Base-by-base conservation (phyloP, 2,888 invertebrate genomes). In the Sesia apiformis region DNA sequence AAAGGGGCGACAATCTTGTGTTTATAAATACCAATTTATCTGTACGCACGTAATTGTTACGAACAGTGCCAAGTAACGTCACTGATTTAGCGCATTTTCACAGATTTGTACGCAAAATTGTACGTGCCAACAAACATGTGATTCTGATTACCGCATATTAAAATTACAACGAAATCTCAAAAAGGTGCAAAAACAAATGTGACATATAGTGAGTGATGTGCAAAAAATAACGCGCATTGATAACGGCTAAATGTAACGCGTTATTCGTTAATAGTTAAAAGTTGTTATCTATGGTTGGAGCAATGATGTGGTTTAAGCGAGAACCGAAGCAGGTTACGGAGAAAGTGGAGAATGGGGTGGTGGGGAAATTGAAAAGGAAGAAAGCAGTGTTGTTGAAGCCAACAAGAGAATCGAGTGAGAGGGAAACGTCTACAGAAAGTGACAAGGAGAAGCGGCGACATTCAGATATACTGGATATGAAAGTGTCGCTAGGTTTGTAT, bases 231-330 rank as follows among this genome's bases (percentile, higher is more conserved):
- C 5, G 50, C 38, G 0, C 38, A 50, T 43, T 54, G 54, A 46
- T 42, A 6, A 42, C 42, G 5, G 42, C 42, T 42, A 42, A 42
- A 5, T 5, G 7, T 42, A 42, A 7, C 42, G 7, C 5, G 42
- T 42, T 42, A 38, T 50, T 23, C 54, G 51, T 23, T 40, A 53
- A 49, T 23, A 57, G 54, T 52, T 53, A 55, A 53, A 58, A 62
- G 58, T 23, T 23, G 55, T 8, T 41, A 42, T 51, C 40, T 49
- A 56, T 53, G 66, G 72, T 76, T 63, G 72, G 74, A 71, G 76
- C 70, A 55, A 88, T 85, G 87, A 88, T 88, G 89, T 88, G 88
- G 88, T 88, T 88, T 60, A 89, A 85, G 65, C 70, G 87, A 65
- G 88, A 88, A 60, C 78, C 87, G 58, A 88, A 87, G 66, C 66